Percentiles rank a stretch among this genome's conserved stretches.
Evolutionary conservation across 2,113 vertebrate genomes (phyloP).

Genomic region (Lophius piscatorius): DNA sequence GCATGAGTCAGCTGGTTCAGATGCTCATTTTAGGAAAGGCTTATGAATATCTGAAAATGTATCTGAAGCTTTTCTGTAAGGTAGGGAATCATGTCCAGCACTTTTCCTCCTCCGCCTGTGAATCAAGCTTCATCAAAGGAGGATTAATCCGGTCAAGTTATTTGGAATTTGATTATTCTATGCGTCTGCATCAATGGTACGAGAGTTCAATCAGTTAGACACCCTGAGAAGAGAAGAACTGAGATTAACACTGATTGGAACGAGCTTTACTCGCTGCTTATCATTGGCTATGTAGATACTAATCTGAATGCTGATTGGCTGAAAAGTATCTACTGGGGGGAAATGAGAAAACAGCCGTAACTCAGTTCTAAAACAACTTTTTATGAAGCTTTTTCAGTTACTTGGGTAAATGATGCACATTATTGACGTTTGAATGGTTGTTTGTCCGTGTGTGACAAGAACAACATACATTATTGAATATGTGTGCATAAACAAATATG

Average conservation of each 20-base stretch:
- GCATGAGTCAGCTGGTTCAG: not conserved
- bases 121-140: slow-evolving; percentile 39
- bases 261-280: slow-evolving; percentile 35
- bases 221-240: slow-evolving; percentile 25
- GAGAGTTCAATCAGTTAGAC: slow-evolving; percentile 49
- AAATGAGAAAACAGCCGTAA: slow-evolving; percentile 5
- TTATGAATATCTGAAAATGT: too few relatives aligned
- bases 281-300: slow-evolving; percentile 29
- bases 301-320: slow-evolving; percentile 43
- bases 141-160: slow-evolving; percentile 33
- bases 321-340: slow-evolving; percentile 32
- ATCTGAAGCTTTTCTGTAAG: not conserved
- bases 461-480: too few relatives aligned
- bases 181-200: slow-evolving; percentile 17
- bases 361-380: slow-evolving; percentile 38
- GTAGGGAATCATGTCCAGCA: not conserved
- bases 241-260: slow-evolving; percentile 64
- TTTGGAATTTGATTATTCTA: slow-evolving; percentile 51
- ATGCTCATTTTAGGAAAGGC: not conserved
- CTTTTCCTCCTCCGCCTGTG: slow-evolving; percentile 2
- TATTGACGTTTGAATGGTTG: not conserved
- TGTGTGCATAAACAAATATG: too few relatives aligned
- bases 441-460: not conserved
- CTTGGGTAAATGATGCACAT: not conserved
- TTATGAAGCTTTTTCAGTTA: slow-evolving; percentile 2